Evolutionary conservation across 2,888 invertebrate species (phyloP), one percentile per base, ranked within the genome.

Genomic region (Eilema sororculum): DNA sequence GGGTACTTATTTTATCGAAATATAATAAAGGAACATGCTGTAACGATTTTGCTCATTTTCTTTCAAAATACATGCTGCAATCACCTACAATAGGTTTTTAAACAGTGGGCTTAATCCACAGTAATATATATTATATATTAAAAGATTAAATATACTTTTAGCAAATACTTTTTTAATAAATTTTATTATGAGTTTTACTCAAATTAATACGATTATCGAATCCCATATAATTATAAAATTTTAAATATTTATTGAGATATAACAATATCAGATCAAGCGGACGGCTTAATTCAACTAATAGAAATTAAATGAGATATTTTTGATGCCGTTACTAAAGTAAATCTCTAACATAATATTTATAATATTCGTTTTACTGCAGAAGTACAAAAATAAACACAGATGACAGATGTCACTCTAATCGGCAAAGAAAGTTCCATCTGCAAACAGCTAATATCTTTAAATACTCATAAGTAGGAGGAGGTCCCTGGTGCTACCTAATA

Each of bases 181-280:
- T 65, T 65, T 33, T 33, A 30, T 57, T 9, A 24, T 16, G 56
- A 65, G 65, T 65, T 33, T 57, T 24, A 65, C 56, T 57, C 65
- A 57, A 28, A 65, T 16, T 56, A 10, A 16, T 30, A 52, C 24
- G 13, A 46, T 46, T 46, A 67, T 24, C 30, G 8, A 10, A 67
- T 30, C 30, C 8, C 5, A 30, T 66, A 28, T 24, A n/a, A 46
- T 22, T 20, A 59, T 37, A 20, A 33, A 20, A 52, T 28, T 1
- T 61, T 16, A 66, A 24, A 24, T 22, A 46, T 67, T 22, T 16
- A 52, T 58, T 68, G 81, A 81, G 70, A 74, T 76, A 74, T 64
- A 57, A 63, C 24, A 22, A 66, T 24, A 58, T 67, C 81, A 79
- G 79, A 81, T 79, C 79, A 63, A 28, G 10, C n/a, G 65, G 68